Conservation (phyloP, 2,113 vertebrate species). For the Illadopsis cleaveri region DNA sequence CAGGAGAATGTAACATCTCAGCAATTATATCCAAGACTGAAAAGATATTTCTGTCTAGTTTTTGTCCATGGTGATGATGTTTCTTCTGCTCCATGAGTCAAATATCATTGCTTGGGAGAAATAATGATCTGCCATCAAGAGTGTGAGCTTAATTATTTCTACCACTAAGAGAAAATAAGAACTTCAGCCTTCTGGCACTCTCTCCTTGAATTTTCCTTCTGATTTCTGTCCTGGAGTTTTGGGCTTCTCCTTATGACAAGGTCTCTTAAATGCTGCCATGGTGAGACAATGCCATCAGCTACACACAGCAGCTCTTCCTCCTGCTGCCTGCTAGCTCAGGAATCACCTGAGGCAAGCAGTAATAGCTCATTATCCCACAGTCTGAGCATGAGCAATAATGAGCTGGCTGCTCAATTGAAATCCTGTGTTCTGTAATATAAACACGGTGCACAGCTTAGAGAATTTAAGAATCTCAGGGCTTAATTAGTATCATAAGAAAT, state of each 20-base stretch:
- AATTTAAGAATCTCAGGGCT: not conserved
- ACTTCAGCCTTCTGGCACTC: not conserved
- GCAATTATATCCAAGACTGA: not conserved
- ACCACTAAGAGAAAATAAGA: not conserved
- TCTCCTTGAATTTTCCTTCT: not conserved
- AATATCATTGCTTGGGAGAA: not conserved
- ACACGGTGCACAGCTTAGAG: not conserved
- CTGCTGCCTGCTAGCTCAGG: not conserved
- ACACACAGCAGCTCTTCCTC: not conserved
- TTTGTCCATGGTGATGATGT: not conserved
- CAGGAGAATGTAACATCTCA: not conserved
- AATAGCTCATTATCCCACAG: conserved; percentile 16
- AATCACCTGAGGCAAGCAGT: not conserved
- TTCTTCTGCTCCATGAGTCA: not conserved
- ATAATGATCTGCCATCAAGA: not conserved
- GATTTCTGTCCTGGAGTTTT: not conserved
- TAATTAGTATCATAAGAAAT: conserved; percentile 15
- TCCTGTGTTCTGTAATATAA: not conserved
- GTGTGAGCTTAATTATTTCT: not conserved
- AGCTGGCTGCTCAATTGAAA: conserved; percentile 6
- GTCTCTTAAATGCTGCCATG: not conserved
- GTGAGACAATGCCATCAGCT: not conserved
- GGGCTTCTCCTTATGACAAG: not conserved
- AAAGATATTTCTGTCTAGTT: not conserved
- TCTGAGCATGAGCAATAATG: conserved; percentile 3